phyloP scores from a whole-genome alignment of 1,140 invertebrate species.

The Scaptomyza montana region DNA sequence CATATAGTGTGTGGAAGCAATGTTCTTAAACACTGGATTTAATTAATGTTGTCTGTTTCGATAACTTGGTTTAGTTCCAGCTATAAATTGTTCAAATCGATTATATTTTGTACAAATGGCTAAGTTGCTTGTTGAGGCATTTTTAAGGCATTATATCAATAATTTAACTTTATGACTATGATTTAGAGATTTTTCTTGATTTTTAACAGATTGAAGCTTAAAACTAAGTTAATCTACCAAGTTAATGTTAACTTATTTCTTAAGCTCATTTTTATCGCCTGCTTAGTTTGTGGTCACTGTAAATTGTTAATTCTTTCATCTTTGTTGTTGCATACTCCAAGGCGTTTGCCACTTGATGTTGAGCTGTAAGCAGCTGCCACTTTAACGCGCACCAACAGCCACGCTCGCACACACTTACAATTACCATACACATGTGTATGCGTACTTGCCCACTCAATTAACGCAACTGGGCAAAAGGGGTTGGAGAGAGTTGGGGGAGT shows the following conservation, averaged over 20 bases:
- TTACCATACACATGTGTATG: slow-evolving; percentile 1
- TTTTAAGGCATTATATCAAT: no score
- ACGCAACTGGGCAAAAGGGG: slow-evolving; percentile 62
- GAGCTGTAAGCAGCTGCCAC: slow-evolving; percentile 56
- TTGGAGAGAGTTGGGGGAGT: neutral
- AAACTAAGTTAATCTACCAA: no score
- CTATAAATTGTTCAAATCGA: no score
- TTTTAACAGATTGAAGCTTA: no score
- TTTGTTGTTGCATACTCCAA: slow-evolving; percentile 62
- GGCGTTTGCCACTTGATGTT: slow-evolving; percentile 58
- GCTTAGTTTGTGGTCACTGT: slow-evolving; percentile 53
- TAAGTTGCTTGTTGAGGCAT: no score
- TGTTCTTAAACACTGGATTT: neutral
- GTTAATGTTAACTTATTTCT: no score
- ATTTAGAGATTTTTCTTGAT: no score
- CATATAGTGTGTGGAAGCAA: neutral
- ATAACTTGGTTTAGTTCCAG: no score
- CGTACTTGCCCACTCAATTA: slow-evolving; percentile 73
- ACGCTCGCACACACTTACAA: slow-evolving; percentile 36
- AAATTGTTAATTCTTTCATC: slow-evolving; percentile 45
- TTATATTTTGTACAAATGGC: no score
- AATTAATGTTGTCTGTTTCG: neutral
- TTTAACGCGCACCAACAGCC: slow-evolving; percentile 52
- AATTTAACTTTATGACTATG: no score
- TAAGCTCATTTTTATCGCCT: slow-evolving; percentile 26